Percentiles rank a stretch among this genome's conserved stretches.
These are phyloP conservation scores for Drosophila tropicalis DNA, from an alignment of 1,140 invertebrate genomes.

Conservation along the genomic window DNA sequence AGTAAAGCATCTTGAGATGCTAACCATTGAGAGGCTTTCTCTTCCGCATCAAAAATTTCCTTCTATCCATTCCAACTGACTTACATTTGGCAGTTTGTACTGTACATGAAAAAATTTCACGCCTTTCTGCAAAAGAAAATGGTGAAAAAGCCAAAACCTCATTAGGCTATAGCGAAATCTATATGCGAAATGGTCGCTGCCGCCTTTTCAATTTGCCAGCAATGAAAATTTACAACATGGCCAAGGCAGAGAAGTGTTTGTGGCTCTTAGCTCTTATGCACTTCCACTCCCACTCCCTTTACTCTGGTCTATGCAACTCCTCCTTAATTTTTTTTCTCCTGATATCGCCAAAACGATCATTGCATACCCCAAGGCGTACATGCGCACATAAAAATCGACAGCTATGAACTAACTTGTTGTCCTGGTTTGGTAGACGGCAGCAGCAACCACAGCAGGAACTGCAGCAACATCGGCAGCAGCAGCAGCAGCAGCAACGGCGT, in stretches of 20 bases:
- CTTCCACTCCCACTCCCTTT: neutral
- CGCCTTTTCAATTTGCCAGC: conserved; percentile 81
- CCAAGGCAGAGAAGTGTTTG: conserved; percentile 1
- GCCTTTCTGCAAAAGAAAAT: neutral
- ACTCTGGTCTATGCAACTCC: neutral
- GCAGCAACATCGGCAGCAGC: conserved; percentile 11
- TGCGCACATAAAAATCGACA: conserved; percentile 83
- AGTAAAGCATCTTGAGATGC: too few species aligned
- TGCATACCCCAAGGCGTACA: conserved; percentile 80
- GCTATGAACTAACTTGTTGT: conserved; percentile 56
- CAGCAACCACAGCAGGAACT: conserved; percentile 34
- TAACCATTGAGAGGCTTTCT: too few species aligned
- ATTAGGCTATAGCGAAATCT: conserved; percentile 70
- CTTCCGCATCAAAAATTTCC: too few species aligned
- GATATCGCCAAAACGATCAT: conserved; percentile 39
- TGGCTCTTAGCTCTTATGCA: neutral
- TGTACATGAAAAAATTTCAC: neutral
- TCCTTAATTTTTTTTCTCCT: neutral
- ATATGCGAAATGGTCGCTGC: conserved; percentile 72
- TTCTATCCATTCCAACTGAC: neutral
- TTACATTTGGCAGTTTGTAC: too few species aligned
- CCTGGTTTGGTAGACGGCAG: conserved; percentile 37
- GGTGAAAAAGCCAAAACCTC: conserved; percentile 60
- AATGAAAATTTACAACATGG: conserved; percentile 77
- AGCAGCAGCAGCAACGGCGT: conserved; percentile 16